Evolutionary conservation across 2,888 invertebrate species (phyloP).

Genomic region (Spodoptera exigua): DNA sequence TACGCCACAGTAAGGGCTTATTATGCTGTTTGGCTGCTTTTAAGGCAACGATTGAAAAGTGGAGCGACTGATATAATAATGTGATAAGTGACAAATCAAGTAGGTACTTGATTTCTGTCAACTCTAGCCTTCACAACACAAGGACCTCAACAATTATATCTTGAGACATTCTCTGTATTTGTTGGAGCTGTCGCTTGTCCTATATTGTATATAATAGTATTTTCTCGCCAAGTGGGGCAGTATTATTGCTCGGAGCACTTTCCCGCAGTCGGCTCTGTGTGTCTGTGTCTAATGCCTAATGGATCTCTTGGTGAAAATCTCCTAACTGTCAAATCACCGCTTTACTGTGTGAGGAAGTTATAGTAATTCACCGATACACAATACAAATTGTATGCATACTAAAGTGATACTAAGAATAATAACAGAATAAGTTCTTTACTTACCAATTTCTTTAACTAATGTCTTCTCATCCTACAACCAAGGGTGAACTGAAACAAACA

Average conservation of each 20-base stretch:
- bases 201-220: slow-evolving; percentile 23
- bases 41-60: background rate
- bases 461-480: slow-evolving; percentile 66
- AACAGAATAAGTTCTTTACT: slow-evolving; percentile 47
- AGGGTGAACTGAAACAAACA: slow-evolving; percentile 72
- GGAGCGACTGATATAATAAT: background rate
- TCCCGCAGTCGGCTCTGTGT: slow-evolving; percentile 32
- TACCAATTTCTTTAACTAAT: slow-evolving; percentile 66
- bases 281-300: slow-evolving; percentile 30
- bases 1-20: background rate
- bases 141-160: background rate
- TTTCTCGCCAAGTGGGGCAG: slow-evolving; percentile 32
- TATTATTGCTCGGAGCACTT: slow-evolving; percentile 27
- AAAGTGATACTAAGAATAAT: background rate
- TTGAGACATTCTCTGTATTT: slow-evolving; percentile 1
- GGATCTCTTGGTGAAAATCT: slow-evolving; percentile 13
- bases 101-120: no score
- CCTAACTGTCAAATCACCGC: slow-evolving; percentile 8
- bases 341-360: background rate
- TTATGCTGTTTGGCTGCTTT: background rate
- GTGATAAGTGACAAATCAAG: background rate
- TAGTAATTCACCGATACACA: background rate
- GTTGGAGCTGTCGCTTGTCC: slow-evolving; percentile 9
- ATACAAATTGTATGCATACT: background rate
- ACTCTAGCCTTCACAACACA: slow-evolving; percentile 3